Percentiles rank a stretch among this genome's conserved stretches.
Conservation (phyloP, 2,797 vertebrate species). For the Gorsachius magnificus region DNA sequence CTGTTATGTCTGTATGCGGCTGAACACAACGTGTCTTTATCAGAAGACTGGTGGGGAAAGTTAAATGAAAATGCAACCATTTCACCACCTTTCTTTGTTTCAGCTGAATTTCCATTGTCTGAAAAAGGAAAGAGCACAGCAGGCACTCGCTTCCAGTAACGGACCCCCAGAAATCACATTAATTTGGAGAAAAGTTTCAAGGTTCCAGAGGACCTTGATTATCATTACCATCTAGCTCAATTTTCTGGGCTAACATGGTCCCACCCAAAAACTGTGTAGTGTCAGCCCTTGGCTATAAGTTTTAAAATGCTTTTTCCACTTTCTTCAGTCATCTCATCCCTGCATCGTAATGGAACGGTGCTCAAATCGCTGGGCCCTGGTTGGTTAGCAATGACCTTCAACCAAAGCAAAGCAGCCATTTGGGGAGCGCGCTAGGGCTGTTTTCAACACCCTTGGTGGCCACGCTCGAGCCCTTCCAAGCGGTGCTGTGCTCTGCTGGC, state of each 20-base stretch:
- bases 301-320: not conserved
- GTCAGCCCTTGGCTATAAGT: not conserved
- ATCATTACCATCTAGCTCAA: not conserved
- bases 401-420: not conserved
- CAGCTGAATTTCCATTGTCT: not conserved
- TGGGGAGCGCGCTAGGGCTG: fast-evolving
- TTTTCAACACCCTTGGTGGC: fast-evolving
- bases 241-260: not conserved
- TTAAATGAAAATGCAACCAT: not conserved
- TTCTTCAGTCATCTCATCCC: not conserved
- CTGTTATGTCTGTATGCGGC: constrained; percentile 15
- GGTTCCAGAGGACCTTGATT: not conserved
- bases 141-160: not conserved
- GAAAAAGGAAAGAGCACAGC: not conserved
- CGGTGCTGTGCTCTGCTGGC: fast-evolving
- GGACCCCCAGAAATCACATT: not conserved
- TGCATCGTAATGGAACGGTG: fast-evolving
- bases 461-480: fast-evolving
- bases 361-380: not conserved
- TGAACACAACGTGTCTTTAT: constrained; percentile 36
- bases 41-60: not conserved
- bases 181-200: not conserved
- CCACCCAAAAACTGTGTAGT: not conserved
- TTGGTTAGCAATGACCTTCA: not conserved
- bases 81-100: not conserved